These are phyloP conservation scores for Remorina albescens DNA, from an alignment of 2,797 vertebrate species.

Conservation along the genomic window DNA sequence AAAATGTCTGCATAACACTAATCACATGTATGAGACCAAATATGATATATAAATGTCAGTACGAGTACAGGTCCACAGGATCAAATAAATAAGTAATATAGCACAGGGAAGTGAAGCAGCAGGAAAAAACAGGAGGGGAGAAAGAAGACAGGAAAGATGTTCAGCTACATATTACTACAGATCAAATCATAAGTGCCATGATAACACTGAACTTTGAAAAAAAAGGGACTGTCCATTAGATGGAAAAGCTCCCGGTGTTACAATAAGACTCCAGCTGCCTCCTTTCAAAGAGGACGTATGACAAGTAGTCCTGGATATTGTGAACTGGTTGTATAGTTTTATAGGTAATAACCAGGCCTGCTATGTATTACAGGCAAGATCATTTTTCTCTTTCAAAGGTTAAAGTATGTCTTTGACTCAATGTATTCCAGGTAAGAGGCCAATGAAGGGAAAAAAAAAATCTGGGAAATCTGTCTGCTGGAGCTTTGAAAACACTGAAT, in stretches of 20 bases:
- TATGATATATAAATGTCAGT: background rate
- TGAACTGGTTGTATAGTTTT: constrained; percentile 25
- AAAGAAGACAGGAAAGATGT: no score
- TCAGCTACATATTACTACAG: background rate
- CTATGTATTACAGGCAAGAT: constrained; percentile 2
- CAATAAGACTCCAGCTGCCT: constrained; percentile 7
- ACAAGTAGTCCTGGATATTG: constrained; percentile 8
- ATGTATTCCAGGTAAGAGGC: constrained; percentile 4
- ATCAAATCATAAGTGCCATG: background rate
- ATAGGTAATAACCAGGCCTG: constrained; percentile 21
- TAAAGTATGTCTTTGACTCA: background rate
- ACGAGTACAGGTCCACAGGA: background rate
- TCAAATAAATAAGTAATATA: no score
- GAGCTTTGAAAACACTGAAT: constrained; percentile 3
- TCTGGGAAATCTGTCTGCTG: background rate
- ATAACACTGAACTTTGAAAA: background rate
- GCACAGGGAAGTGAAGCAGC: background rate
- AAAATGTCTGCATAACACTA: background rate
- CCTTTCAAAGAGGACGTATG: constrained; percentile 10
- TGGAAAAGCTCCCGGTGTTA: background rate
- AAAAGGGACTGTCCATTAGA: background rate
- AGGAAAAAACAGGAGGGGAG: background rate
- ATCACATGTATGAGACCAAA: background rate
- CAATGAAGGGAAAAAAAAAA: constrained; percentile 9
- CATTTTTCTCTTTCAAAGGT: constrained; percentile 19